These are phyloP conservation scores for Diploptera punctata DNA, from an alignment of 2,888 invertebrate species.

Conservation along the genomic window DNA sequence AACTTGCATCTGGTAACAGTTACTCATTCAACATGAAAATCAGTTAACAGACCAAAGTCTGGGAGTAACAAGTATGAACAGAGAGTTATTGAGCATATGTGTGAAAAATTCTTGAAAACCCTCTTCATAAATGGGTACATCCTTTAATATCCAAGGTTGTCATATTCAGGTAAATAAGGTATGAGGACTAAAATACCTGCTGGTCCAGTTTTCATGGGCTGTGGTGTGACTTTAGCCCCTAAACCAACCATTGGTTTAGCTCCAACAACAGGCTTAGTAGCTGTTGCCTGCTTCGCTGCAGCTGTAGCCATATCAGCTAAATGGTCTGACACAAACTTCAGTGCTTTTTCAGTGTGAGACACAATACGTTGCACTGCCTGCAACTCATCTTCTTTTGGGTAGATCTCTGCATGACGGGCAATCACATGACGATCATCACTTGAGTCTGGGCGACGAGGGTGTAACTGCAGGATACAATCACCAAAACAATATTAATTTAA, in stretches of 20 bases:
- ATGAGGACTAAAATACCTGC: constrained; percentile 8
- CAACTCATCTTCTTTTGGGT: constrained; percentile 89
- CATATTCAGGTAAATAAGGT: too few relatives aligned
- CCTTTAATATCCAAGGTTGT: too few relatives aligned
- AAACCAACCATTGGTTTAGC: constrained; percentile 21
- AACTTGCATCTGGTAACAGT: too few relatives aligned
- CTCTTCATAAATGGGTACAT: too few relatives aligned
- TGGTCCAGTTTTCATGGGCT: constrained; percentile 3
- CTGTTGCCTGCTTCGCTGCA: constrained; percentile 31
- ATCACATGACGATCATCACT: constrained; percentile 95
- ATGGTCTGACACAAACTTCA: constrained; percentile 93
- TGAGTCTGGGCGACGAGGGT: constrained; percentile 81
- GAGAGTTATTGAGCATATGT: too few relatives aligned
- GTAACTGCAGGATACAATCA: constrained; percentile 45
- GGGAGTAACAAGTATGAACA: too few relatives aligned
- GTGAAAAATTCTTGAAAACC: too few relatives aligned
- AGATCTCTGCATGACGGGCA: constrained; percentile 91
- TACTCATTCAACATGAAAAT: too few relatives aligned
- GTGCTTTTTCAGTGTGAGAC: constrained; percentile 89
- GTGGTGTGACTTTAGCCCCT: neutral
- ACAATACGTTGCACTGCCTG: constrained; percentile 91
- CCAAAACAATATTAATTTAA: constrained; percentile 55
- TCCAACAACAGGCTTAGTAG: constrained; percentile 23
- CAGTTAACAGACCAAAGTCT: too few relatives aligned
- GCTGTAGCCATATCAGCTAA: constrained; percentile 68